Percentiles rank a stretch among this genome's conserved stretches.
Conservation (phyloP, 2,113 vertebrate species). For the Pollimyrus isidori region DNA sequence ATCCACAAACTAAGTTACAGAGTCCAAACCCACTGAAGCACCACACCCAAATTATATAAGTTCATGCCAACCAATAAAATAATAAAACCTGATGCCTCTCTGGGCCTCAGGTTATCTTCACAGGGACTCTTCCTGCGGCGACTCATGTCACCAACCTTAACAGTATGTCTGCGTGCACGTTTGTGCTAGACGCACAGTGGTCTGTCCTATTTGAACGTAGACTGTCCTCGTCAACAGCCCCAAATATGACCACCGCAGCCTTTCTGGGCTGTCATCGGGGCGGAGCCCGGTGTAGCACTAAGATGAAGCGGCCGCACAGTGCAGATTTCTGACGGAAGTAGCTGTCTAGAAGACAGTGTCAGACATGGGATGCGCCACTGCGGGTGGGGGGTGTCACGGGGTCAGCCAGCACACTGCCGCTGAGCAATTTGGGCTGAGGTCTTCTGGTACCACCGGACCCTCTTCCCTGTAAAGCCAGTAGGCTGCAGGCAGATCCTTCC, state of each 20-base stretch:
- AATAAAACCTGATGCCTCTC: not conserved
- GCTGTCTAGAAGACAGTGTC: not conserved
- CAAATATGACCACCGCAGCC: not conserved
- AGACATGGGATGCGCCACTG: not conserved
- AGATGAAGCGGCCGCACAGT: not conserved
- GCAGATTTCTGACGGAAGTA: not conserved
- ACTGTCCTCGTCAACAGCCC: not conserved
- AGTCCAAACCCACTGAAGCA: not conserved
- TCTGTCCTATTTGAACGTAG: not conserved
- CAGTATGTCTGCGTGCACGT: not conserved
- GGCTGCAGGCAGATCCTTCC: not conserved
- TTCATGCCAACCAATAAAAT: not conserved
- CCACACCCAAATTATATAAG: not conserved
- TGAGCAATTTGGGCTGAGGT: not conserved
- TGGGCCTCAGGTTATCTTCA: not conserved
- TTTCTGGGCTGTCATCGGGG: not conserved
- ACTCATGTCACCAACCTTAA: not conserved
- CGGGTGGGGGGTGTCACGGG: not conserved
- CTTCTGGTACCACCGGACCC: not conserved
- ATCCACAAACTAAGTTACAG: not conserved
- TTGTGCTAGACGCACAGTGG: not conserved
- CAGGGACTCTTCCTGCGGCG: not conserved
- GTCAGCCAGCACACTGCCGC: conserved; percentile 11
- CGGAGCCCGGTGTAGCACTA: not conserved
- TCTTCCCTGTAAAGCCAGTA: not conserved